phyloP scores from a whole-genome alignment of 2,113 vertebrate species.

The Greenwoodochromis staneri region DNA sequence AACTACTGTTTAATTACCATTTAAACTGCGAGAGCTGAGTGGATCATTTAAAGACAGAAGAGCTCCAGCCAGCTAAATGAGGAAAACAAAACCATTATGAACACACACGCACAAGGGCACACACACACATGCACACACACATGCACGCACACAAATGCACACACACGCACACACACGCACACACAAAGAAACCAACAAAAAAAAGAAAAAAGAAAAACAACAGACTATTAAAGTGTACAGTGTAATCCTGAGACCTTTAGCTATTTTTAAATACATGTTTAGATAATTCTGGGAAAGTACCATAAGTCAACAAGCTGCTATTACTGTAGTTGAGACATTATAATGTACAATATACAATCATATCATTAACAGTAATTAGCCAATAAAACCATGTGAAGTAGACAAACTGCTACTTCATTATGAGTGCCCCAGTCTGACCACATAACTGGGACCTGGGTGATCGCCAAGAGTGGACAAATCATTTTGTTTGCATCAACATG shows the following conservation, averaged over 20 bases:
- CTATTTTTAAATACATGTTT: conserved; percentile 84
- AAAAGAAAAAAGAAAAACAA: neutral
- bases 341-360: neutral
- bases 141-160: neutral
- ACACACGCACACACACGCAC: neutral
- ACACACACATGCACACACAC: neutral
- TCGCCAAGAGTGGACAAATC: neutral
- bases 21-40: conserved; percentile 97
- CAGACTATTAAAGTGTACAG: conserved; percentile 84
- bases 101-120: neutral
- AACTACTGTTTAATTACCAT: conserved; percentile 99
- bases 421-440: neutral
- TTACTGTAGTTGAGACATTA: neutral
- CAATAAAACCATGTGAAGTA: neutral
- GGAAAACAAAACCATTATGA: conserved; percentile 51
- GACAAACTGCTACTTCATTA: neutral
- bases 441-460: neutral
- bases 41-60: conserved; percentile 86
- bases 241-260: conserved; percentile 86
- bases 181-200: neutral
- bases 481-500: neutral
- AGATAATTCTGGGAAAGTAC: conserved; percentile 31
- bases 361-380: neutral
- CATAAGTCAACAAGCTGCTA: neutral
- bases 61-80: conserved; percentile 88